phyloP scores from a whole-genome alignment of 2,888 invertebrate species.

The Strigamia maritima region DNA sequence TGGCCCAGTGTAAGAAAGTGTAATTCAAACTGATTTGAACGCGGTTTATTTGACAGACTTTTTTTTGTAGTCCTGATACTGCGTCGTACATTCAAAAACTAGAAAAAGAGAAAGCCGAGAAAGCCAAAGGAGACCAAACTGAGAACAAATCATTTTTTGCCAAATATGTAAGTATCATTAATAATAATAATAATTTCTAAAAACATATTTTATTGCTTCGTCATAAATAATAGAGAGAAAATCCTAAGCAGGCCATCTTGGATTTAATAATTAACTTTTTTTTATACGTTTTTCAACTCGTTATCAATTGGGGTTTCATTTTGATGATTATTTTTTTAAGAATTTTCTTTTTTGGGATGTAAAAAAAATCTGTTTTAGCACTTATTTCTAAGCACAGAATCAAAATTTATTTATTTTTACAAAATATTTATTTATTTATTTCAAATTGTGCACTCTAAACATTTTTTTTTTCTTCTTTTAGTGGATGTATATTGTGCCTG shows the following conservation, averaged over 20 bases:
- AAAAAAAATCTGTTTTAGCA: not conserved
- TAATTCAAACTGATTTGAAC: not conserved
- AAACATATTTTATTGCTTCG: not conserved
- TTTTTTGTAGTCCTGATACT: slow-evolving; percentile 75
- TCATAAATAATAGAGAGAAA: slow-evolving; percentile 7
- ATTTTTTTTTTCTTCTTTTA: slow-evolving; percentile 53
- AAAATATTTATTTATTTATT: slow-evolving; percentile 28
- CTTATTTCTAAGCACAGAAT: not conserved
- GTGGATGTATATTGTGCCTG: slow-evolving; percentile 99
- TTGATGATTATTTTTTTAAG: not conserved
- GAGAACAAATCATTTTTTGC: slow-evolving; percentile 94
- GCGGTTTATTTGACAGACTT: not conserved
- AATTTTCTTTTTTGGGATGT: not conserved
- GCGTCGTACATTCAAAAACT: slow-evolving; percentile 89
- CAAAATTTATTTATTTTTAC: not conserved
- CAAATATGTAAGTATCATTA: slow-evolving; percentile 82
- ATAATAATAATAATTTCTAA: not conserved
- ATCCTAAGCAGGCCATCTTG: not conserved
- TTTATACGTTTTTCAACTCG: no score
- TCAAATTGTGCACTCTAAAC: slow-evolving; percentile 45
- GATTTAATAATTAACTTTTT: not conserved
- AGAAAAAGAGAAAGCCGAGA: slow-evolving; percentile 80
- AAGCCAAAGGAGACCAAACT: slow-evolving; percentile 63
- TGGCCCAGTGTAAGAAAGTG: slow-evolving; percentile 67
- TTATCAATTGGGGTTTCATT: not conserved